phyloP scores from a whole-genome alignment of 2,797 vertebrate genomes.

The Sebastiscus tertius region DNA sequence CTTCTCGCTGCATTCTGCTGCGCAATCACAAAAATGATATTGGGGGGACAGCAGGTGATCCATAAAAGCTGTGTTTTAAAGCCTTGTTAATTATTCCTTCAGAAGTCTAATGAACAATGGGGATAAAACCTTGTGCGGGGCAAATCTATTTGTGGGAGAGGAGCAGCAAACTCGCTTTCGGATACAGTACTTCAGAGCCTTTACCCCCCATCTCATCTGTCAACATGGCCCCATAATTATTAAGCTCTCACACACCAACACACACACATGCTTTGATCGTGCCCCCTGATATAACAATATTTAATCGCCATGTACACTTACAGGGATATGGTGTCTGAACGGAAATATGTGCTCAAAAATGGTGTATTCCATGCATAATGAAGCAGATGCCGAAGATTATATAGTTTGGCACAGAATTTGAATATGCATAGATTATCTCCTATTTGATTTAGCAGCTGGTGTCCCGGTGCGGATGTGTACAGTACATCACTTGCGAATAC shows the following conservation, averaged over 20 bases:
- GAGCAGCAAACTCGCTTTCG: constrained; percentile 61
- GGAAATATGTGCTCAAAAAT: constrained; percentile 58
- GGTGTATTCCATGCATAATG: constrained; percentile 72
- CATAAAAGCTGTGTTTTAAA: constrained; percentile 88
- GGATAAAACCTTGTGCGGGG: constrained; percentile 79
- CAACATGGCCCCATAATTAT: constrained; percentile 64
- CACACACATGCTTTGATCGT: constrained; percentile 61
- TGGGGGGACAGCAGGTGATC: constrained; percentile 88
- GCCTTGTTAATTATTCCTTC: constrained; percentile 89
- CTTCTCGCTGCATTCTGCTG: constrained; percentile 83
- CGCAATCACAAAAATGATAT: constrained; percentile 88
- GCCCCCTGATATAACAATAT: constrained; percentile 52
- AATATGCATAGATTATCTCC: constrained; percentile 80
- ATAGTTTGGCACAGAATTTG: constrained; percentile 75
- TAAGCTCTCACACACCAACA: constrained; percentile 33
- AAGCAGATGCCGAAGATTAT: constrained; percentile 78
- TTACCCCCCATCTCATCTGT: constrained; percentile 63
- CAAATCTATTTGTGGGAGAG: constrained; percentile 73
- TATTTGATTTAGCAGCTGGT: constrained; percentile 77
- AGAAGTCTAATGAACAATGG: constrained; percentile 87
- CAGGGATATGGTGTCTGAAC: constrained; percentile 50
- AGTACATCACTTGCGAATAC: constrained; percentile 62
- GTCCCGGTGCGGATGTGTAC: constrained; percentile 65
- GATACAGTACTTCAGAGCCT: constrained; percentile 65
- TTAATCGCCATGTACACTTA: constrained; percentile 54